Conservation (phyloP, 2,797 vertebrate species). For the Falco novaeseelandiae region DNA sequence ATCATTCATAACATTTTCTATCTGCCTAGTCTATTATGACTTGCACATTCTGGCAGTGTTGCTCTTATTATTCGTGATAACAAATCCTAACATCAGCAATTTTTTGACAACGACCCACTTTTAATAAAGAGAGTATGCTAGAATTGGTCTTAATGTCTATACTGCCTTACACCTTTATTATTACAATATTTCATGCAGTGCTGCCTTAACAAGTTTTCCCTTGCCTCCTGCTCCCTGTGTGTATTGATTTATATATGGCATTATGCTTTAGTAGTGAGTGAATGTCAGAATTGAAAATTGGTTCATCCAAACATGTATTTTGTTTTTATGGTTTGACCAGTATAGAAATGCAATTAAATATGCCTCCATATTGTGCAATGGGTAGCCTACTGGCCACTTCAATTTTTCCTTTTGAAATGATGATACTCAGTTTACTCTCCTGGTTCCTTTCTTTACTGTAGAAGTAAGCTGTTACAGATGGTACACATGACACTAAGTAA, state of each 20-base stretch:
- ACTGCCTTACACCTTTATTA: background rate
- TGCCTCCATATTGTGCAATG: background rate
- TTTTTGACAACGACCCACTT: slow-evolving; percentile 47
- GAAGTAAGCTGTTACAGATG: slow-evolving; percentile 24
- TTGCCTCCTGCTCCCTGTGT: background rate
- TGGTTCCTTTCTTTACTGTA: background rate
- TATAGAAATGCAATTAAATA: background rate
- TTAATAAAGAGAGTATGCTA: slow-evolving; percentile 12
- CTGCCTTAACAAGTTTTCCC: background rate
- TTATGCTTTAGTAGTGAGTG: background rate
- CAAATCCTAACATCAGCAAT: slow-evolving; percentile 38
- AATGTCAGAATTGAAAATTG: background rate
- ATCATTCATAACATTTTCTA: slow-evolving; percentile 52
- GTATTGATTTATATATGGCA: background rate
- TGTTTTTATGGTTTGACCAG: background rate
- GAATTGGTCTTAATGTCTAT: background rate
- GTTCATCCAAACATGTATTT: background rate
- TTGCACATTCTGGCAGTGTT: slow-evolving; percentile 41
- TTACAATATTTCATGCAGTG: background rate
- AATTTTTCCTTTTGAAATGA: background rate
- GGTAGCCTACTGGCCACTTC: background rate
- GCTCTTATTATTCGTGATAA: slow-evolving; percentile 56
- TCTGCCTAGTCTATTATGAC: slow-evolving; percentile 49
- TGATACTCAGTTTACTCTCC: background rate
- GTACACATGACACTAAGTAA: background rate